Base-by-base conservation (phyloP, 2,888 invertebrate genomes). In the Synergus laeviventris region DNA sequence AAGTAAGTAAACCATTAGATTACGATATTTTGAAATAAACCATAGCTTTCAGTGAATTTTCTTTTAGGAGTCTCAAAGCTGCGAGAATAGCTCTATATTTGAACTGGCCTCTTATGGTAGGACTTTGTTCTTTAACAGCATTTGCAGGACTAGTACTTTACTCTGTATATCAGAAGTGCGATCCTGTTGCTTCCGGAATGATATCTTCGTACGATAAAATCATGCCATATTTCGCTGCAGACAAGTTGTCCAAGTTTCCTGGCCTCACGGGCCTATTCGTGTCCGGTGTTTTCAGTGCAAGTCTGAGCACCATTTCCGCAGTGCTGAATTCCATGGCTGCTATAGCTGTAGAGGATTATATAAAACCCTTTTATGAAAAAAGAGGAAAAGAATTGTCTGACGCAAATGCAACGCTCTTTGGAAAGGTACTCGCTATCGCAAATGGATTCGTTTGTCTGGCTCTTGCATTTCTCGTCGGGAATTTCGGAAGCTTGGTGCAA, bases 251-350 rank as follows among this genome's bases (percentile, higher is more conserved):
- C 1, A 80, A 80, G 7, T 84, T 87, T 45, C 91, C 91, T 0
- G 91, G 91, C 0, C 77, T 91, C n/a, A 82, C 87, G 3, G 91
- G 91, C 0, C 82, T 91, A n/a, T 90, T 91, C 80, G 84, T 91
- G 21, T 86, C 91, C 3, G 94, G 98, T 0, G 95, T 98, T 76
- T 97, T 98, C 90, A 97, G 97, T 85, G 98, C 97, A 0, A 96
- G 97, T 1, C 92, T 98, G 4, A 98, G 98, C 64, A 97, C 98
- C 0, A 95, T 98, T 74, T 98, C 98, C 0, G 97, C 98, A 0
- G 95, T 97, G 24, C 93, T 98, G 78, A 98, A 98, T 87, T 96
- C 98, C 0, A 92, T 98, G 54, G 95, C 98, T 0, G 98, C 98
- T 0, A 96, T 98, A 14, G 96, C 97, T 0, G 91, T 98, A 36